Evolutionary conservation across 2,797 vertebrate genomes (phyloP), one percentile per base, ranked within the genome.

Genomic region (Rhynchonycteris naso): DNA sequence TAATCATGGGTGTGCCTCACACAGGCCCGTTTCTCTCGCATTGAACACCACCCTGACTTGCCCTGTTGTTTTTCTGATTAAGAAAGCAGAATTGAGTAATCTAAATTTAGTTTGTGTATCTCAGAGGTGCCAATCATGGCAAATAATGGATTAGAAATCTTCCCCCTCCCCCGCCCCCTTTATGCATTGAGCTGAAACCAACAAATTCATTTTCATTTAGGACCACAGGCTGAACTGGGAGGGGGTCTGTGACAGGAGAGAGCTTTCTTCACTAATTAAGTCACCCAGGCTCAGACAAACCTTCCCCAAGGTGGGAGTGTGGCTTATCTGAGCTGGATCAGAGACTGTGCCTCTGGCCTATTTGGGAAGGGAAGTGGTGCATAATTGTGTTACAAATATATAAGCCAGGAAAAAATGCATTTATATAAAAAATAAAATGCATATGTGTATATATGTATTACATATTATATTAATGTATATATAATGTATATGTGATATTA

Each of bases 161-260:
- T 11, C 33, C 8, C 22, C 24, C 43, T 10, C 24, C 83, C 56
- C 56, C 50, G 91, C 78, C 80, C 58, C 92, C 43, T 43, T 35
- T 58, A 93, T 96, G 94, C 95, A 43, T 3, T 94, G 95, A 95
- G 87, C 91, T 82, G 88, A 92, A 95, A 95, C 96, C 69, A 71
- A 97, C 95, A 96, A 82, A 81, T 58, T 78, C 66, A 61, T 96
- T 96, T 96, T 96, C 80, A 82, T 92, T 95, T 89, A 96, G 92
- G 86, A 84, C 76, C 75, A 50, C 80, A 54, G 71, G 72, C 93
- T 88, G 82, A 86, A 81, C 85, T 89, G 50, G 43, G 68, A 63
- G 69, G 50, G 38, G 81, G 63, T 65, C 81, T 81, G 87, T 95
- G 95, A 95, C 78, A 91, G 85, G 72, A 50, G 13, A 88, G 74